Evolutionary conservation across 2,888 invertebrate species (phyloP).

Genomic region (Macrophya alboannulata): DNA sequence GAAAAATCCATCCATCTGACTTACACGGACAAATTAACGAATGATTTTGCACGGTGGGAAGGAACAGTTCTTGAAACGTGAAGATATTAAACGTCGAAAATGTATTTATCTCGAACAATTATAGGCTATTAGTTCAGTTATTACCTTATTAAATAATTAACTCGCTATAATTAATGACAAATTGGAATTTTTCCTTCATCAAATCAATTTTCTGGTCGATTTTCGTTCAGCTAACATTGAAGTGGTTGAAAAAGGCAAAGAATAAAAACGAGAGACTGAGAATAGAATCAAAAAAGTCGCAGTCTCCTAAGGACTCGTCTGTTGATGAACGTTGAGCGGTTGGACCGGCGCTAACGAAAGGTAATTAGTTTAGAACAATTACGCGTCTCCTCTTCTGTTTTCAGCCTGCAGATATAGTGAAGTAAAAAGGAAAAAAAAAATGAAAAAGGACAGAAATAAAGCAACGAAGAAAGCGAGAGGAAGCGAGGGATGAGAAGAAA

Average conservation of each 20-base stretch:
- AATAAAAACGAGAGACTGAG: not conserved
- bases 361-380: conserved; percentile 76
- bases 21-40: not conserved
- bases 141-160: not conserved
- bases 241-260: not conserved
- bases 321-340: conserved; percentile 39
- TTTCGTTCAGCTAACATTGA: not conserved
- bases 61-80: not conserved
- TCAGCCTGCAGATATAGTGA: conserved; percentile 39
- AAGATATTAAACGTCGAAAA: not conserved
- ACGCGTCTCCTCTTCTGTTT: conserved; percentile 62
- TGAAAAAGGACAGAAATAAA: no score
- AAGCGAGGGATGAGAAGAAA: not conserved
- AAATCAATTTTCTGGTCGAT: not conserved
- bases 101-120: not conserved
- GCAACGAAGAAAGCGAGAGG: conserved; percentile 24
- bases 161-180: not conserved
- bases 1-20: not conserved
- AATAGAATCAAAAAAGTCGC: not conserved
- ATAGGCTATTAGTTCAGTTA: not conserved
- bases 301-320: not conserved
- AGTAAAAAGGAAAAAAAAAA: not conserved
- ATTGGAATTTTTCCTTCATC: not conserved
- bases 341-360: conserved; percentile 62
- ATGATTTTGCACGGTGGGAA: not conserved